These are phyloP conservation scores for Drosophila setosimentum DNA, from an alignment of 2,888 invertebrate species.

Conservation along the genomic window DNA sequence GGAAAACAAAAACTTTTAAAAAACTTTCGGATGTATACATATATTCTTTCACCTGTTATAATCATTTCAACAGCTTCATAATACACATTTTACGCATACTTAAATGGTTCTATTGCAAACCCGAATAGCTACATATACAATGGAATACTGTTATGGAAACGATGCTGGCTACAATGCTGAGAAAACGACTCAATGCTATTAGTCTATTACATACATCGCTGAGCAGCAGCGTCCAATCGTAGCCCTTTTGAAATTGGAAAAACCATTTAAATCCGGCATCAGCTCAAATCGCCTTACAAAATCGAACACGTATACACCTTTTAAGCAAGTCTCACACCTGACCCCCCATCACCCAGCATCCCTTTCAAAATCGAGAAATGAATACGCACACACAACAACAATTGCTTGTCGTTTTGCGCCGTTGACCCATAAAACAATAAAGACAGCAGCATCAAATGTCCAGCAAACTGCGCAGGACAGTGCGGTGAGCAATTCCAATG, in stretches of 20 bases:
- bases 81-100: background rate
- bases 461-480: slow-evolving; percentile 14
- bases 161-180: background rate
- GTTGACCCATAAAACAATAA: slow-evolving; percentile 72
- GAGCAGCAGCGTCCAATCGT: slow-evolving; percentile 31
- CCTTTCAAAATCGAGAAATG: slow-evolving; percentile 8
- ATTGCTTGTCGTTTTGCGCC: slow-evolving; percentile 60
- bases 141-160: background rate
- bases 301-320: slow-evolving; percentile 49
- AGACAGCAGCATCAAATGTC: slow-evolving; percentile 22
- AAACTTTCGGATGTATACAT: too few species aligned
- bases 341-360: rapidly evolving
- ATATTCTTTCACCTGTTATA: background rate
- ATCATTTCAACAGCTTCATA: background rate
- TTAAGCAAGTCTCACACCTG: slow-evolving; percentile 32
- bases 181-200: background rate
- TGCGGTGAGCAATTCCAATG: slow-evolving; percentile 47
- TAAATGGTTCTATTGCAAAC: background rate
- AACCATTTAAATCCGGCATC: slow-evolving; percentile 47
- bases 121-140: background rate
- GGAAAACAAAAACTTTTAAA: too few species aligned
- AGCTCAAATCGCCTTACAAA: slow-evolving; percentile 47
- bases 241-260: slow-evolving; percentile 46
- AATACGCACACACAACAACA: slow-evolving; percentile 41
- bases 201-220: slow-evolving; percentile 1